These are phyloP conservation scores for Oxyura jamaicensis DNA, from an alignment of 2,113 vertebrate genomes.

Conservation along the genomic window DNA sequence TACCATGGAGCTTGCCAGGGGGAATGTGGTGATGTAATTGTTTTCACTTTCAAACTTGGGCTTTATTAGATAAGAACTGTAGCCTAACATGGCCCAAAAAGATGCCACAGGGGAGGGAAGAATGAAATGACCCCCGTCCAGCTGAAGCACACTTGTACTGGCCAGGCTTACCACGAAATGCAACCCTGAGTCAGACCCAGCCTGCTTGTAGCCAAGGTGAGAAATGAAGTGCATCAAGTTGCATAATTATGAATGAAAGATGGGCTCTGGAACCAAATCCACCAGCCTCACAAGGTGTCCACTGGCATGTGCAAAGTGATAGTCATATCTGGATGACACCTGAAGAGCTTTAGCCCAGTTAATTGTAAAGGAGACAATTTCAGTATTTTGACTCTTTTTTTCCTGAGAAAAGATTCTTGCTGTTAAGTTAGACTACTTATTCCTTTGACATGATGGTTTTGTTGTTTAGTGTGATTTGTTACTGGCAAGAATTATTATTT, in stretches of 20 bases:
- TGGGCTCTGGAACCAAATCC: not conserved
- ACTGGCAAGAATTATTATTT: not conserved
- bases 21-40: not conserved
- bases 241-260: not conserved
- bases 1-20: accelerated
- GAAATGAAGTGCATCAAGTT: not conserved
- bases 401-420: not conserved
- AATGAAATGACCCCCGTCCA: not conserved
- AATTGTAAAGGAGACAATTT: not conserved
- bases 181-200: not conserved
- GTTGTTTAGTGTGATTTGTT: not conserved
- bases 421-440: not conserved
- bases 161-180: accelerated
- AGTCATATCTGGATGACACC: not conserved
- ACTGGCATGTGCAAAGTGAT: not conserved
- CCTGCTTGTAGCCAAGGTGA: not conserved
- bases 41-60: not conserved
- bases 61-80: not conserved
- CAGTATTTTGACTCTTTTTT: not conserved
- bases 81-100: not conserved
- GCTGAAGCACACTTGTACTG: not conserved
- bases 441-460: not conserved
- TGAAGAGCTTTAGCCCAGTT: not conserved
- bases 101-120: not conserved
- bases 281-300: not conserved